These are phyloP conservation scores for Corvus cornix DNA, from an alignment of 2,113 vertebrate genomes.

Conservation along the genomic window DNA sequence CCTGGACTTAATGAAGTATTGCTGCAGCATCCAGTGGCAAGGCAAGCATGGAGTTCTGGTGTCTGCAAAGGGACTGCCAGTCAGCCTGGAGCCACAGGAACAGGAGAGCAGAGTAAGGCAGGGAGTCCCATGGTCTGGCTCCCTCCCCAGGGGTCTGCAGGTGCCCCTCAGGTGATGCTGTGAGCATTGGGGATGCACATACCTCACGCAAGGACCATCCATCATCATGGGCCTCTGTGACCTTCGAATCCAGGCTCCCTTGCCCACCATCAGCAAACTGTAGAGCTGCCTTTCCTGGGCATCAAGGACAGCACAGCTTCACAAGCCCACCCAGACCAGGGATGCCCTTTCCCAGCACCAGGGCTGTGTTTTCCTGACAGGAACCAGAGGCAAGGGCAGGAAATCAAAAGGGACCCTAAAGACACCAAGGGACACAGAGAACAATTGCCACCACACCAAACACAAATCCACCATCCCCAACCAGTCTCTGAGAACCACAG, in stretches of 20 bases:
- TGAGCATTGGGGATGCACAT: accelerated
- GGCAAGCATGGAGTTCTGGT: background rate
- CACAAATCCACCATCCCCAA: background rate
- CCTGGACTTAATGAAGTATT: background rate
- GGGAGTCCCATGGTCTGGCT: background rate
- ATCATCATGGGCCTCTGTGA: accelerated
- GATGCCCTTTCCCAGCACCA: background rate
- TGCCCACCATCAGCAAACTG: background rate
- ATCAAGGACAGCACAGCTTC: accelerated
- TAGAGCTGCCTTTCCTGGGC: background rate
- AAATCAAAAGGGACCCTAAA: background rate
- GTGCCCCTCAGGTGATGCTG: no score
- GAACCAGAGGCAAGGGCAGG: background rate
- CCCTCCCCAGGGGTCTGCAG: background rate
- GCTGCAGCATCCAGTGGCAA: background rate
- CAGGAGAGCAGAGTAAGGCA: background rate
- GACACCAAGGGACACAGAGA: background rate
- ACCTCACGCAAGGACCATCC: background rate
- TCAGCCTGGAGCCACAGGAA: background rate
- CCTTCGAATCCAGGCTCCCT: background rate
- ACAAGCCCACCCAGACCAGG: accelerated
- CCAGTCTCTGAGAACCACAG: background rate
- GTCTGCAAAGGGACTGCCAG: background rate
- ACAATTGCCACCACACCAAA: background rate
- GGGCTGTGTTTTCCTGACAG: no score